A percentile compares a stretch with the other conserved stretches of the same genome.
phyloP scores from a whole-genome alignment of 2,888 invertebrate species.

The Stegana nigrithorax region DNA sequence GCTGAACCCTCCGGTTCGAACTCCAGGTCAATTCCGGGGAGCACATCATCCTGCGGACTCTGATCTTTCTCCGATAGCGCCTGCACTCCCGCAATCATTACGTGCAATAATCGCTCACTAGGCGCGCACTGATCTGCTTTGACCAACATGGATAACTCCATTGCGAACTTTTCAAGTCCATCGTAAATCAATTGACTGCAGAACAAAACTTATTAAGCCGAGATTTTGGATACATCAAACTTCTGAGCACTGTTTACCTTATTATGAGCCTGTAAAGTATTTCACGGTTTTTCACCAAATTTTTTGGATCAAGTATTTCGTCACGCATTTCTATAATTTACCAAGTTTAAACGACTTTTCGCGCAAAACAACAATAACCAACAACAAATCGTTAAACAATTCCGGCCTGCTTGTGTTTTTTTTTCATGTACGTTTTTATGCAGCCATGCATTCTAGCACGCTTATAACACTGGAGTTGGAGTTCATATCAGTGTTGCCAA shows the following conservation, averaged over 20 bases:
- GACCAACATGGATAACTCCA: conserved; percentile 83
- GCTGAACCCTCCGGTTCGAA: conserved; percentile 95
- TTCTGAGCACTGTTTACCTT: conserved; percentile 73
- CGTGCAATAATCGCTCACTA: conserved; percentile 89
- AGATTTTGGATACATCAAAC: not conserved
- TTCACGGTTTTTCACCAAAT: conserved; percentile 89
- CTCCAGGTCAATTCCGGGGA: conserved; percentile 80
- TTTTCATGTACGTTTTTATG: not conserved
- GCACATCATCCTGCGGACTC: conserved; percentile 65
- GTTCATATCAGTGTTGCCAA: no score
- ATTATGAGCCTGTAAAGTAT: conserved; percentile 91
- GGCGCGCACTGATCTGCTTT: conserved; percentile 96
- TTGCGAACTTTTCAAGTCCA: conserved; percentile 93
- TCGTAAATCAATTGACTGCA: conserved; percentile 96
- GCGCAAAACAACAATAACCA: not conserved
- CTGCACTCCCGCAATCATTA: conserved; percentile 87
- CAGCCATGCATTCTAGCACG: no score
- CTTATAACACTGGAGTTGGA: conserved; percentile 46
- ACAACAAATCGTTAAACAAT: not conserved
- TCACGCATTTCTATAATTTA: conserved; percentile 61
- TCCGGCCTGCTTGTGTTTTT: not conserved
- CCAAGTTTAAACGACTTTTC: not conserved
- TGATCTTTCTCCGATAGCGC: conserved; percentile 79
- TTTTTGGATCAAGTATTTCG: conserved; percentile 75
- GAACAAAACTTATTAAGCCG: conserved; percentile 22